Conservation (phyloP, 2,888 invertebrate species). For the Netelia fuscicornis region DNA sequence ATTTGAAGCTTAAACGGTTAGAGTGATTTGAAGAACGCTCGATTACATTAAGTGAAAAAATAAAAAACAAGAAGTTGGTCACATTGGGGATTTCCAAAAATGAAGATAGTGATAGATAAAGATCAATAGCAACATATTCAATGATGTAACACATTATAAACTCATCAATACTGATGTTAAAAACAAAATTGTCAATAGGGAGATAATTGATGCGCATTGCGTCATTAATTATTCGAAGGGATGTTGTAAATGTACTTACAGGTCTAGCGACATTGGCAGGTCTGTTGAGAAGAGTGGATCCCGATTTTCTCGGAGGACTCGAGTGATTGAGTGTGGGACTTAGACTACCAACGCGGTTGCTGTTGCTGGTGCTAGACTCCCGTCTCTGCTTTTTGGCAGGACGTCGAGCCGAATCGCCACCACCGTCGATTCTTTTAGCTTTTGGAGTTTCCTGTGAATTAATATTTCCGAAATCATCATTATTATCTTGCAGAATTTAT, state of each 20-base stretch:
- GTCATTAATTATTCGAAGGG: slow-evolving; percentile 8
- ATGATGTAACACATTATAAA: no score
- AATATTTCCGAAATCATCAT: slow-evolving; percentile 35
- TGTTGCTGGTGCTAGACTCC: slow-evolving; percentile 85
- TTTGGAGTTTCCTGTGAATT: slow-evolving; percentile 81
- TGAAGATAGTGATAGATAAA: background rate
- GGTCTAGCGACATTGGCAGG: slow-evolving; percentile 89
- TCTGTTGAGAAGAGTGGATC: slow-evolving; percentile 87
- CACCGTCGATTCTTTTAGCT: slow-evolving; percentile 79
- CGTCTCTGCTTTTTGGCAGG: slow-evolving; percentile 83
- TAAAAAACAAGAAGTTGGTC: slow-evolving; percentile 15
- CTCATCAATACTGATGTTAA: no score
- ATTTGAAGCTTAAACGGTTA: slow-evolving; percentile 51
- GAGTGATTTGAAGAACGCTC: slow-evolving; percentile 26
- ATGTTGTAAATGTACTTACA: slow-evolving; percentile 86
- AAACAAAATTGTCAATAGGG: background rate
- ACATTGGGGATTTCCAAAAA: background rate
- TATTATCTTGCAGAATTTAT: background rate
- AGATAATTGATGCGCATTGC: background rate
- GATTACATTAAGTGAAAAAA: slow-evolving; percentile 7
- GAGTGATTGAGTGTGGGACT: slow-evolving; percentile 85
- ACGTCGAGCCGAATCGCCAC: slow-evolving; percentile 77
- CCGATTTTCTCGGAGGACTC: slow-evolving; percentile 87
- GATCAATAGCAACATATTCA: no score
- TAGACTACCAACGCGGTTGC: slow-evolving; percentile 84